Evolutionary conservation across 2,888 invertebrate species (phyloP), one percentile per base, ranked within the genome.

Genomic region (Scaptomyza flava): DNA sequence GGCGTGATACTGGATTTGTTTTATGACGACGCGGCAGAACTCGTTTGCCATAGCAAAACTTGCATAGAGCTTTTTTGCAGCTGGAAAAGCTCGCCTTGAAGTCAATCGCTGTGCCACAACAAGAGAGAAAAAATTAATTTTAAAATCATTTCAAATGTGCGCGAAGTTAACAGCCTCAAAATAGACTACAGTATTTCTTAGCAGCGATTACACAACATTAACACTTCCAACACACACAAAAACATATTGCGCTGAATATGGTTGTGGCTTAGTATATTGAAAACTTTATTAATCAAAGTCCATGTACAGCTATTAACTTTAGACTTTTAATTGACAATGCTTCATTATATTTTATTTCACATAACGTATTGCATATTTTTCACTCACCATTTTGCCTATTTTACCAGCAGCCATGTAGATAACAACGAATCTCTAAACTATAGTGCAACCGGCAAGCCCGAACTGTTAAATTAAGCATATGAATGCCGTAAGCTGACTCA

Each of bases 61-160:
- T 31, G 33, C 20, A 9, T 12, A 48, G 8, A 73, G 73, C 73
- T 74, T 74, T 73, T 43, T 54, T 43, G 38, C 17, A n/a, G 27
- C 87, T 86, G 89, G 87, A 88, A 81, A 88, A 83, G 87, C 89
- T 83, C 41, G 31, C 30, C 43, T 20, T 12, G 30, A 52, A 17
- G n/a, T 20, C 46, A 59, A 50, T 23, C 23, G 33, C 31, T 5
- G 17, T 8, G 38, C 20, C 41, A 42, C n/a, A 46, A 14, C 12
- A 8, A 47, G 27, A 42, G 12, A 52, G 1, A n/a, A 27, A 12
- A 43, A 45, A 12, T 41, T 6, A 6, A 5, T 45, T 27, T 47
- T 53, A 17, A 34, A 11, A 59, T 41, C 30, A 47, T 56, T 59
- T 48, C 23, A 67, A 34, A 33, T 34, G 30, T 38, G 59, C 48